Conservation (phyloP, 2,888 invertebrate genomes). For the Lochmaea capreae region DNA sequence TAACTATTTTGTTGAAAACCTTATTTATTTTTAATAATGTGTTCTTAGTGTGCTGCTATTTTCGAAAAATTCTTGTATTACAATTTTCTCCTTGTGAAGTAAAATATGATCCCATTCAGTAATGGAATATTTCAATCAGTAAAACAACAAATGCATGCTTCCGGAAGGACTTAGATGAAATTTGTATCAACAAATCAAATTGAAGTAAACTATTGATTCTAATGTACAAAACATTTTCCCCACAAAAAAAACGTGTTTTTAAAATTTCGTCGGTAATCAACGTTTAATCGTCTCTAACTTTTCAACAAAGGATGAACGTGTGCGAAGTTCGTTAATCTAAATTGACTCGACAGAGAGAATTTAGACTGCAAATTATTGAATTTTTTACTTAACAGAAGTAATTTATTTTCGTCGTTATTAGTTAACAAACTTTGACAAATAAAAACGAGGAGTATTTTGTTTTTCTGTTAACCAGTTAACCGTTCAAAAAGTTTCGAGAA, state of each 20-base stretch:
- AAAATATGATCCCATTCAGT: too few species aligned
- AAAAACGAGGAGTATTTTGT: constrained; percentile 41
- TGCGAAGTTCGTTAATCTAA: constrained; percentile 6
- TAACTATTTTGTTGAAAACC: too few species aligned
- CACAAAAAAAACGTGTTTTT: background rate
- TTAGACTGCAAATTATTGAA: constrained; percentile 18
- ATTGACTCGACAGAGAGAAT: constrained; percentile 13
- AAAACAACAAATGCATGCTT: too few species aligned
- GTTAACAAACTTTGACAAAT: constrained; percentile 42
- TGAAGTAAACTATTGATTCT: too few species aligned
- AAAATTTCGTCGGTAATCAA: background rate
- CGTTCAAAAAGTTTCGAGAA: constrained; percentile 45
- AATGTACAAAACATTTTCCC: too few species aligned
- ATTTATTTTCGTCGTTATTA: constrained; percentile 38
- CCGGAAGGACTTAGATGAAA: too few species aligned
- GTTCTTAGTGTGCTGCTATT: too few species aligned
- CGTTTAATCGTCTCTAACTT: background rate
- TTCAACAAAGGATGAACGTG: background rate
- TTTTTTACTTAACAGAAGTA: constrained; percentile 32
- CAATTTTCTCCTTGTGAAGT: too few species aligned
- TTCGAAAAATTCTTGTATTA: too few species aligned
- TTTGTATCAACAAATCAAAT: too few species aligned
- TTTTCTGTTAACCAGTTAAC: constrained; percentile 43
- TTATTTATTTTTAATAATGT: too few species aligned
- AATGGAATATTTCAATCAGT: too few species aligned